phyloP scores from a whole-genome alignment of 2,888 invertebrate species.

The Polydrusus tereticollis region DNA sequence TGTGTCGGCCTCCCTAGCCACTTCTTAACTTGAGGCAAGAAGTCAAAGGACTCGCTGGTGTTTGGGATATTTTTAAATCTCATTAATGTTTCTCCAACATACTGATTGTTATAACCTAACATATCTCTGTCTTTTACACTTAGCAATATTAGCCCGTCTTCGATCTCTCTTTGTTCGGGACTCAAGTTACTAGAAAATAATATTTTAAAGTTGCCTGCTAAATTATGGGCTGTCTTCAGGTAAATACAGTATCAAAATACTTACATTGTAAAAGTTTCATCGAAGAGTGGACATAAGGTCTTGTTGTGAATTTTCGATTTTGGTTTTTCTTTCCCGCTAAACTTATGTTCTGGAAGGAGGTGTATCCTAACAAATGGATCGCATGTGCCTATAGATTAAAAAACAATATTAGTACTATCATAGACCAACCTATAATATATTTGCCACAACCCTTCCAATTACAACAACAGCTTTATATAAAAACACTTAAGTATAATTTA shows the following conservation, averaged over 20 bases:
- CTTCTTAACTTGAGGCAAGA: constrained; percentile 80
- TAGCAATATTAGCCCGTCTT: constrained; percentile 85
- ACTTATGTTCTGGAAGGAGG: constrained; percentile 87
- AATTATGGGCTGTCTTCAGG: background rate
- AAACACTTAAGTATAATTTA: too few species aligned
- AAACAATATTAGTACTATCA: background rate
- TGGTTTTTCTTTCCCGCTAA: constrained; percentile 79
- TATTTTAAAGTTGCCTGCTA: background rate
- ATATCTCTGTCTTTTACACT: constrained; percentile 97
- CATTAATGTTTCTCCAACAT: constrained; percentile 94
- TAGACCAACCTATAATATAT: too few species aligned
- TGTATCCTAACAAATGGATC: constrained; percentile 94
- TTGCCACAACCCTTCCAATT: too few species aligned
- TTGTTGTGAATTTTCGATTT: constrained; percentile 94
- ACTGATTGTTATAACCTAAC: constrained; percentile 90
- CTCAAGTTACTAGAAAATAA: constrained; percentile 74
- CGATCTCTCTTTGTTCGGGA: constrained; percentile 76
- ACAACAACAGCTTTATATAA: too few species aligned
- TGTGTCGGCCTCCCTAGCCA: constrained; percentile 77
- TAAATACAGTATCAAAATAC: constrained; percentile 61
- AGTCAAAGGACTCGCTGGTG: constrained; percentile 72
- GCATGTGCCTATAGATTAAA: constrained; percentile 76
- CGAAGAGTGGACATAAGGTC: constrained; percentile 93
- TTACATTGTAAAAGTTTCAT: constrained; percentile 95
- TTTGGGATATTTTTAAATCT: constrained; percentile 82